Evolutionary conservation across 2,113 vertebrate species (phyloP).

Genomic region (Aegotheles bennettii): DNA sequence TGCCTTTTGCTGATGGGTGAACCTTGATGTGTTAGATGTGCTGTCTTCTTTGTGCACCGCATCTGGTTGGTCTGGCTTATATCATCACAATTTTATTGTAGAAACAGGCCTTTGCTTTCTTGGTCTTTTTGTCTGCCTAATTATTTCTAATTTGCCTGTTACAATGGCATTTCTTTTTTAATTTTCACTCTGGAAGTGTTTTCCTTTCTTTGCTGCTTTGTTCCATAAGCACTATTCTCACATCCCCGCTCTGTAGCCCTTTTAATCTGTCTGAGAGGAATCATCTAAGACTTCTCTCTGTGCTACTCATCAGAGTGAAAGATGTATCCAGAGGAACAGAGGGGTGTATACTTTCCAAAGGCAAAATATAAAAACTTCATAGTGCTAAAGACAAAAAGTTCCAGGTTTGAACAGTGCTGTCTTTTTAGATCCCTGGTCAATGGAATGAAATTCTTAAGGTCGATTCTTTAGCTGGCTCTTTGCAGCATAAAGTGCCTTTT

Average conservation of each 20-base stretch:
- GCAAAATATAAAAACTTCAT: not conserved
- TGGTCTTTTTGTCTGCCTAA: not conserved
- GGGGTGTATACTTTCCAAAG: not conserved
- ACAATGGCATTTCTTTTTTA: not conserved
- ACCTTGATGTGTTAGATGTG: fast-evolving
- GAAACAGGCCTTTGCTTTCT: not conserved
- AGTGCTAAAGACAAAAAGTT: not conserved
- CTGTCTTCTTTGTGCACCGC: not conserved
- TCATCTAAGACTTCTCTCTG: not conserved
- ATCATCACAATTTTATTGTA: not conserved
- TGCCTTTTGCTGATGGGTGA: not conserved
- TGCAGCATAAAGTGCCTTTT: not conserved
- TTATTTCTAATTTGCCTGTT: not conserved
- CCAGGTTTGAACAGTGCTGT: not conserved
- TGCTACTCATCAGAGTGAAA: not conserved
- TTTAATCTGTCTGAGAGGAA: not conserved
- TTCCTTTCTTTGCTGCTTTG: not conserved
- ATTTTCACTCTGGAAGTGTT: not conserved
- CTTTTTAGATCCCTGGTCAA: not conserved
- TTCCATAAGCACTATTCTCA: not conserved
- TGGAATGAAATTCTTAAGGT: not conserved
- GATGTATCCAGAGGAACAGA: not conserved
- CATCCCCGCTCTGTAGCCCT: not conserved
- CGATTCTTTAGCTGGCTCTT: not conserved
- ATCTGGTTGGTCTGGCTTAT: not conserved